Percentiles rank a stretch among this genome's conserved stretches.
These are phyloP conservation scores for Channa striata DNA, from an alignment of 2,797 vertebrate genomes.

Conservation along the genomic window DNA sequence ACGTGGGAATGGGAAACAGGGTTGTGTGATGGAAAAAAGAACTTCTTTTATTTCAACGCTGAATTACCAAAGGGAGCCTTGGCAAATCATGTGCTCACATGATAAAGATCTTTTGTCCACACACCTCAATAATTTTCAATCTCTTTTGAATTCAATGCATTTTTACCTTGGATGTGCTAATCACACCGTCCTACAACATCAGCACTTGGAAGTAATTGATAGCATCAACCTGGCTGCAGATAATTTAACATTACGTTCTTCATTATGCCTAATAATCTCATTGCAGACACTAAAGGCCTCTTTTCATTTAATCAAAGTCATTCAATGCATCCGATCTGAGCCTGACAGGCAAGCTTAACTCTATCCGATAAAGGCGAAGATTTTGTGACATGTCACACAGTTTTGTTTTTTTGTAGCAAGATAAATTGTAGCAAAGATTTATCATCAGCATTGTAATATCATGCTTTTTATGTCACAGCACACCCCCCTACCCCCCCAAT, in stretches of 20 bases:
- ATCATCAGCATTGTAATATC: constrained; percentile 7
- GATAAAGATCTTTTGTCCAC: constrained; percentile 35
- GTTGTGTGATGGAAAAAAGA: constrained; percentile 34
- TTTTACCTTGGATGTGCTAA: constrained; percentile 40
- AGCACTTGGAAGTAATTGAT: constrained; percentile 45
- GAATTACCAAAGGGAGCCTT: constrained; percentile 20
- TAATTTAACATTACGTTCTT: constrained; percentile 51
- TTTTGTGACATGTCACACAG: constrained; percentile 20
- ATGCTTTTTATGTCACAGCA: constrained; percentile 17
- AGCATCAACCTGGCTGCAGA: constrained; percentile 41
- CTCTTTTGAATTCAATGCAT: constrained; percentile 39
- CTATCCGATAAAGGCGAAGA: constrained; percentile 20
- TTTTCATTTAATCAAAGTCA: constrained; percentile 47
- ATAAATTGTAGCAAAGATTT: constrained; percentile 18
- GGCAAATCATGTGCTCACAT: constrained; percentile 39
- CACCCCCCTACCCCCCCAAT: too few species aligned
- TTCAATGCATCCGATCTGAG: constrained; percentile 32
- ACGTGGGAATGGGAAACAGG: constrained; percentile 35
- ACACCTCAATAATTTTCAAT: background rate
- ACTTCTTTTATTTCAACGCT: constrained; percentile 42
- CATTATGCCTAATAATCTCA: constrained; percentile 54
- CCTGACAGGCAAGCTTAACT: background rate
- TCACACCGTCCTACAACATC: constrained; percentile 54
- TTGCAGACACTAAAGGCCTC: constrained; percentile 21
- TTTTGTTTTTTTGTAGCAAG: constrained; percentile 10